Conservation (phyloP, 2,888 invertebrate species). For the Trissonchulus latispiculum region DNA sequence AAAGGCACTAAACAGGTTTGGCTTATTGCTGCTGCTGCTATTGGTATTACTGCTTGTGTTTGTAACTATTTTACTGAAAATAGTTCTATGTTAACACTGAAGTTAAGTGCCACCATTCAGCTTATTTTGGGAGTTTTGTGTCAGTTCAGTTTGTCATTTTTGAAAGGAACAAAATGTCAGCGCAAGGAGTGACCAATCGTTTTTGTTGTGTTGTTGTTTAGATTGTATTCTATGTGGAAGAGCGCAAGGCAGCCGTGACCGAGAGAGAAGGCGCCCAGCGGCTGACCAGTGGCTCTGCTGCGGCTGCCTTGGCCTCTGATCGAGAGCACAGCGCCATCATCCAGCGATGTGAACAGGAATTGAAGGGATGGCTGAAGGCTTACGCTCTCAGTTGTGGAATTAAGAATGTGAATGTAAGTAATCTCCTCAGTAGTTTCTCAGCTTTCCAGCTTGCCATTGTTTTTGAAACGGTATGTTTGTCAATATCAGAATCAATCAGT, state of each 20-base stretch:
- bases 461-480: too few relatives aligned
- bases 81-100: too few relatives aligned
- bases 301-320: background rate
- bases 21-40: background rate
- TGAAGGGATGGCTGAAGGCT: conserved; percentile 28
- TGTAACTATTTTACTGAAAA: too few relatives aligned
- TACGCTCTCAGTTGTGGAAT: conserved; percentile 29
- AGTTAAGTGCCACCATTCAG: too few relatives aligned
- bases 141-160: too few relatives aligned
- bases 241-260: background rate
- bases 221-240: conserved; percentile 34
- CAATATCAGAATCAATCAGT: too few relatives aligned
- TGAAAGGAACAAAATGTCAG: too few relatives aligned
- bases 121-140: too few relatives aligned
- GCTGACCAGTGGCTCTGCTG: background rate
- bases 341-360: conserved; percentile 16
- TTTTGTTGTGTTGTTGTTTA: conserved; percentile 18
- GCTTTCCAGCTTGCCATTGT: too few relatives aligned
- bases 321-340: background rate
- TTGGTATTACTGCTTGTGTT: background rate
- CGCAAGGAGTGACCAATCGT: background rate
- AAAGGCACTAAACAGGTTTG: conserved; percentile 36
- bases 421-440: too few relatives aligned
- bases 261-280: background rate
- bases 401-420: conserved; percentile 21